Percentiles rank a stretch among this genome's conserved stretches.
Evolutionary conservation across 2,888 invertebrate species (phyloP).

Genomic region (Coelogynopora nodosa): DNA sequence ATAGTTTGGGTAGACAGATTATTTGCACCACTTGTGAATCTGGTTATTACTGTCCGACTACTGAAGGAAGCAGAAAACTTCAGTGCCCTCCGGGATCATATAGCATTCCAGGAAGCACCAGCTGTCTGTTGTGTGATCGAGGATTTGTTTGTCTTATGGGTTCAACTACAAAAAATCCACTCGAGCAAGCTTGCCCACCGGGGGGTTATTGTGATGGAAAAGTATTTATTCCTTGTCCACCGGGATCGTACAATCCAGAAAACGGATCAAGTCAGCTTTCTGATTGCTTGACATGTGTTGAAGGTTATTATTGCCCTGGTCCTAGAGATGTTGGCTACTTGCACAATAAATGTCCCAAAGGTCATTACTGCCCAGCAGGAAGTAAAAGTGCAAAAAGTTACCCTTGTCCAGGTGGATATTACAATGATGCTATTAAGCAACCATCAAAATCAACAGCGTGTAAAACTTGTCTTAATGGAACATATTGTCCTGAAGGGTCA

Average conservation of each 20-base stretch:
- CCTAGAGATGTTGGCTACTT: slow-evolving; percentile 52
- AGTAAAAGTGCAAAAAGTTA: slow-evolving; percentile 52
- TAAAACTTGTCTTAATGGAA: slow-evolving; percentile 51
- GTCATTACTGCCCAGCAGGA: slow-evolving; percentile 55
- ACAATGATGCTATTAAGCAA: slow-evolving; percentile 51
- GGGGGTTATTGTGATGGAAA: slow-evolving; percentile 59
- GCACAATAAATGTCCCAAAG: slow-evolving; percentile 52
- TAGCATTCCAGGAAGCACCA: slow-evolving; percentile 51
- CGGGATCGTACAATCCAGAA: slow-evolving; percentile 54
- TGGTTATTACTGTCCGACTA: slow-evolving; percentile 53
- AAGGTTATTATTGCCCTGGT: slow-evolving; percentile 57
- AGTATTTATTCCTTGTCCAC: slow-evolving; percentile 52
- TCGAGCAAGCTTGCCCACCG: slow-evolving; percentile 51
- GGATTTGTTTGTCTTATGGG: slow-evolving; percentile 55
- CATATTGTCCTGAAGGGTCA: slow-evolving; percentile 52
- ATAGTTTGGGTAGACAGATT: slow-evolving; percentile 53
- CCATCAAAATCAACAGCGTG: slow-evolving; percentile 50
- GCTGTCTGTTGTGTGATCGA: slow-evolving; percentile 54
- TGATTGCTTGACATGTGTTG: slow-evolving; percentile 53
- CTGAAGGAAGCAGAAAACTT: slow-evolving; percentile 50
- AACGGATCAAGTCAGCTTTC: slow-evolving; percentile 52
- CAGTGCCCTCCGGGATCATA: slow-evolving; percentile 56
- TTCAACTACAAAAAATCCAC: slow-evolving; percentile 53
- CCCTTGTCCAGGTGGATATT: slow-evolving; percentile 58
- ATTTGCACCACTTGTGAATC: slow-evolving; percentile 58